Base-by-base conservation (phyloP, 30 jellyfish, hydroid and myxozoan species). In the Mastigias papua region DNA sequence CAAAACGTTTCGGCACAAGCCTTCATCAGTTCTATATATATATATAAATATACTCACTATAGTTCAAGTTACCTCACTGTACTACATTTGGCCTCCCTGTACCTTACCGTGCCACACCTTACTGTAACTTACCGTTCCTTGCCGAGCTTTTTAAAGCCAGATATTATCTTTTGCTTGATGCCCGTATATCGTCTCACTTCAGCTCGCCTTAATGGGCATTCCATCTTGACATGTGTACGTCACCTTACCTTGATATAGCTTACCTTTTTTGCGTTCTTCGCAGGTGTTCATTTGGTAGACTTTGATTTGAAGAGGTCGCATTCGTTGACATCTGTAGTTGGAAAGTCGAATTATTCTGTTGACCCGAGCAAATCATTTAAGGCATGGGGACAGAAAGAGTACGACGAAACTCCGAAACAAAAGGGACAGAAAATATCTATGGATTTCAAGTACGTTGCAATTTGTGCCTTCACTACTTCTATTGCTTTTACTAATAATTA, bases 261-360 rank as follows among this genome's bases (percentile, higher is more conserved):
- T 8, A 4, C 7, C 13, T 42, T 15, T 15, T 15, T 42, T 4
- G 13, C 13, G 13, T 42, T 29, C 28, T 81, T 57, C 6, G 23
- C 50, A 86, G 95, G 81, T 34, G 42, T 86, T 58, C 90, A 74
- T 61, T 69, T 86, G 65, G 95, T 69, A 25, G 95, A 86, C 42
- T 86, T 74, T 34, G 95, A 86, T 42, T 20, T 86, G 89, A 75
- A 86, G 90, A 34, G 86, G 26, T 86, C 95, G 1, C 85, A 75
- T 25, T 74, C 86, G 2, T 1, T 86, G 87, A 62, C 93, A 11
- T 84, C 93, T 13, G 93, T 71, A 0, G 67, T 63, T 25, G 86
- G 76, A 57, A 75, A 75, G 77, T 88, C 89, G 19, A 86, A 86
- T 46, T 75, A 46, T 60, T 46, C 79, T 33, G 81, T 86, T 0